These are phyloP conservation scores for Hydropotes inermis DNA, from an alignment of 2,113 vertebrate genomes.

Conservation along the genomic window DNA sequence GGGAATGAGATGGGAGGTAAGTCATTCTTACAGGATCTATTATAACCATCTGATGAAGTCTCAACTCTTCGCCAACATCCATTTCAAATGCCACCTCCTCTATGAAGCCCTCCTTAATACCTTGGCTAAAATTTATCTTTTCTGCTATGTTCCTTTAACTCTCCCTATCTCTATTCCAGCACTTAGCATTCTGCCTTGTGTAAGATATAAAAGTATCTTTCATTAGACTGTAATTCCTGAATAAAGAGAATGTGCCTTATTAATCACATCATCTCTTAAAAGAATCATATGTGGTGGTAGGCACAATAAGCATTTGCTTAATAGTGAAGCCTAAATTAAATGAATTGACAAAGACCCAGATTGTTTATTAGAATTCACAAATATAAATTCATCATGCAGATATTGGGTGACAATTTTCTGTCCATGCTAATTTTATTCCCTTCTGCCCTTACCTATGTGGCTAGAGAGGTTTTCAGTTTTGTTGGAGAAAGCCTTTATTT, in stretches of 20 bases:
- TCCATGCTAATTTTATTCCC: not conserved
- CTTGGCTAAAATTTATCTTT: not conserved
- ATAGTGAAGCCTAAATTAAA: not conserved
- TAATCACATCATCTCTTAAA: slow-evolving; percentile 24
- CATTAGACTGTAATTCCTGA: not conserved
- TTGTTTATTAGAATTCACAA: slow-evolving; percentile 35
- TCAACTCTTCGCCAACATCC: not conserved
- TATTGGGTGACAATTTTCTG: not conserved
- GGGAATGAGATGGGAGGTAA: not conserved
- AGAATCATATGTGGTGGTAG: not conserved
- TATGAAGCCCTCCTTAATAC: not conserved
- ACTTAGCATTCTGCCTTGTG: not conserved
- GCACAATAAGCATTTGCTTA: slow-evolving; percentile 9
- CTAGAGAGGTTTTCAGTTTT: not conserved
- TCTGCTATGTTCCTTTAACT: not conserved
- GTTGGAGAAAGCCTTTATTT: not conserved
- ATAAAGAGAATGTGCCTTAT: not conserved
- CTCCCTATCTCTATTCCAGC: not conserved
- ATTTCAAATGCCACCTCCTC: not conserved
- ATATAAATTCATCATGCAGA: not conserved
- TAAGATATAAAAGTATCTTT: not conserved
- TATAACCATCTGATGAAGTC: not conserved
- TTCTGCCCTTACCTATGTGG: not conserved
- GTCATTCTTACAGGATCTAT: not conserved
- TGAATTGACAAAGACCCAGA: not conserved